Evolutionary conservation across 2,113 vertebrate species (phyloP), one percentile per base, ranked within the genome.

Genomic region (Heterotis niloticus): DNA sequence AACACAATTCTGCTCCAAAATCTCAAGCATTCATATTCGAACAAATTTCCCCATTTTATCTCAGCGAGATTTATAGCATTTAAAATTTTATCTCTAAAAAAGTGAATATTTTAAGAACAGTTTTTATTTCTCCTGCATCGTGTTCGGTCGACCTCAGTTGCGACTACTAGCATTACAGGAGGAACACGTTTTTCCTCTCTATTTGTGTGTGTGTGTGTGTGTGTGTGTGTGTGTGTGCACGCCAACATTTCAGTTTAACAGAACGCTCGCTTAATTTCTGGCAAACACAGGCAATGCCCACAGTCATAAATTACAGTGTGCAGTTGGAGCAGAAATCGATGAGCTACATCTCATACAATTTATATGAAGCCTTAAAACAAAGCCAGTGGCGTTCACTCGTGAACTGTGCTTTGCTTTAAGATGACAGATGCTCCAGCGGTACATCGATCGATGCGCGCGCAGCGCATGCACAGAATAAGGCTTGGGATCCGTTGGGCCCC

Each of bases 291-390:
- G 76, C 72, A 67, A 59, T 54, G 24, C 75, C 81, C 60, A 74
- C 72, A 83, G 81, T 84, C 76, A 81, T 85, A 76, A 85, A 87
- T 89, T 86, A 87, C 75, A 75, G 81, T 81, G 64, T 57, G 82
- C 80, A 82, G 85, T 18, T 60, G 60, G 64, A 70, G 59, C 82
- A 0, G 1, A 78, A 68, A 88, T 87, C 72, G 20, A 84, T 88
- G 79, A 44, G n/a, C 82, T 81, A 81, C 79, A 86, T 81, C 81
- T 86, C 75, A 74, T 83, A 82, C 80, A 82, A 83, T 84, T 59
- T 82, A 77, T 79, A 81, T 86, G 73, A 85, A 79, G 75, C 82
- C 76, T 28, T 81, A 79, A 82, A 83, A 86, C 81, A 82, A 78
- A 81, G 76, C 60, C 69, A 75, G 24, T 14, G 16, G n/a, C 52